Base-by-base conservation (phyloP, 2,888 invertebrate genomes). In the Prosapia bicincta region DNA sequence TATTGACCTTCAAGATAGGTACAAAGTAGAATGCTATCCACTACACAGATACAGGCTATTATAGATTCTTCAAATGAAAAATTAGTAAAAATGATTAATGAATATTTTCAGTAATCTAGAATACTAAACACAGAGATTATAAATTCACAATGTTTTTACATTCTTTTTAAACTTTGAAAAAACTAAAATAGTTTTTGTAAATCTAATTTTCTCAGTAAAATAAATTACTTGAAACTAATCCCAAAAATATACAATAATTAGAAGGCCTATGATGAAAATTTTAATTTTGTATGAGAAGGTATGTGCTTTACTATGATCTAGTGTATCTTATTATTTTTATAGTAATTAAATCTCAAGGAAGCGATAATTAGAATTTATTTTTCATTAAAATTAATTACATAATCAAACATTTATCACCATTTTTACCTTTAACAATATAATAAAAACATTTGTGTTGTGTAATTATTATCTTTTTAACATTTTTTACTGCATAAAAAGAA, bases 1-100 rank as follows among this genome's bases (percentile, higher is more conserved):
- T 54, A 54, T 54, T 54, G 54, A 54, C 54, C 54, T n/a, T 54
- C 54, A 54, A 54, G 54, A 38, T 54, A 54, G 54, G 54, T 54
- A 54, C 54, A 54, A 54, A 54, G 54, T 20, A 54, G 54, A 20
- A 54, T 54, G 54, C 54, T 20, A 54, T 54, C 54, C 54, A 54
- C 54, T 54, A 54, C 54, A 54, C 54, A 54, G 54, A 20, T 54
- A 54, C 54, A 54, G 54, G 20, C 3, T 54, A 13, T 9, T 54
- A 54, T 54, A 54, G 54, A 54, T 20, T 54, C 20, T 54, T 2
- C 20, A 54, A 54, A 54, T 54, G 3, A 38, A 38, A 38, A 54
- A 54, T 54, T 20, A 54, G 20, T 54, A 54, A 38, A 38, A 30
- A 9, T 30, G 5, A 30, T 30, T 6, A 9, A 54, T 54, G 54